A percentile compares a stretch with the other conserved stretches of the same genome.
Conservation (phyloP, 2,113 vertebrate species). For the Scolopax mira region DNA sequence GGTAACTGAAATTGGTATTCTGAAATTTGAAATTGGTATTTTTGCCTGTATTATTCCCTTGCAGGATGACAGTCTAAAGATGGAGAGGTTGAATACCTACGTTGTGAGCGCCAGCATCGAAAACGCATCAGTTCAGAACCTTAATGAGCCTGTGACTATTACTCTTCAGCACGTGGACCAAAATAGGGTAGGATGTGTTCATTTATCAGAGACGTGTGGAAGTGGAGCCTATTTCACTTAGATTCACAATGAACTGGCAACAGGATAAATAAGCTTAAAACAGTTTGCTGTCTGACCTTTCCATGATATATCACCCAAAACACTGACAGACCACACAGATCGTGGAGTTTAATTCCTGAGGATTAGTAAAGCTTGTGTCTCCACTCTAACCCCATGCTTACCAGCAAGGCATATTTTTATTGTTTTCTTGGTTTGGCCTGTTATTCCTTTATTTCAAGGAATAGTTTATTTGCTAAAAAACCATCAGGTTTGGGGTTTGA, state of each 20-base stretch:
- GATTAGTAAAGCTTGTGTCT: background rate
- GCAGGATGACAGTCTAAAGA: conserved; percentile 62
- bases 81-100: conserved; percentile 73
- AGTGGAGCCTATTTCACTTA: background rate
- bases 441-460: too few species aligned
- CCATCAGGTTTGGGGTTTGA: background rate
- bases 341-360: background rate
- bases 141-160: conserved; percentile 78
- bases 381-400: background rate
- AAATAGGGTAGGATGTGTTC: conserved; percentile 69
- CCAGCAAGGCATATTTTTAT: background rate
- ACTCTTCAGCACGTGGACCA: conserved; percentile 73
- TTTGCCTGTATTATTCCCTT: background rate
- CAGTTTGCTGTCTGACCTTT: background rate
- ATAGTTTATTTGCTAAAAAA: background rate
- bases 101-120: conserved; percentile 86
- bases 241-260: background rate
- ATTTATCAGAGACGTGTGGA: background rate
- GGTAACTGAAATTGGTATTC: background rate
- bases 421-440: background rate
- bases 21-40: too few species aligned
- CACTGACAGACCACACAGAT: background rate
- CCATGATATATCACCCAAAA: background rate
- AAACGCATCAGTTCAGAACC: conserved; percentile 69
- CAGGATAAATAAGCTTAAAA: background rate